These are phyloP conservation scores for Manis pentadactyla DNA, from an alignment of 2,797 vertebrate species.

Conservation along the genomic window DNA sequence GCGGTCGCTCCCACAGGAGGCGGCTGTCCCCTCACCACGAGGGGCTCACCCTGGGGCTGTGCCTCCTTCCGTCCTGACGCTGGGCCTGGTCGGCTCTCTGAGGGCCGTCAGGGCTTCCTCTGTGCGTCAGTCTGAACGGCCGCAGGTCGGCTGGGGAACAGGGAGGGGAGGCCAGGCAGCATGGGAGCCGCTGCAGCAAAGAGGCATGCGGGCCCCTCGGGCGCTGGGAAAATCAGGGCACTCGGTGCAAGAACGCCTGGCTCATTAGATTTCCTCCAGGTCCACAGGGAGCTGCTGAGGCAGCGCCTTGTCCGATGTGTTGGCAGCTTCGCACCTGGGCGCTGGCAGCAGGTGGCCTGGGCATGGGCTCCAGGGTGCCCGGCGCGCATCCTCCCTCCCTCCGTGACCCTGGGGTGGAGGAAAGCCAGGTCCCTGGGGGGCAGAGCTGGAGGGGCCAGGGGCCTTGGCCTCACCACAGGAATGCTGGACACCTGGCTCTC, in stretches of 20 bases:
- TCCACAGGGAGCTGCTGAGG: slow-evolving; percentile 80
- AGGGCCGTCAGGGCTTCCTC: slow-evolving; percentile 75
- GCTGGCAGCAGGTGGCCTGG: background rate
- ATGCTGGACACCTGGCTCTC: background rate
- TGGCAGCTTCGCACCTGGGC: background rate
- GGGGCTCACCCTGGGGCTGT: no score
- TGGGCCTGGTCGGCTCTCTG: slow-evolving; percentile 79
- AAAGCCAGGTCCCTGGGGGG: background rate
- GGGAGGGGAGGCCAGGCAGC: slow-evolving; percentile 74
- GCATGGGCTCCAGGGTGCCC: background rate
- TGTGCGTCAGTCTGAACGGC: slow-evolving; percentile 67
- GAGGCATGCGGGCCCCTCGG: slow-evolving; percentile 81
- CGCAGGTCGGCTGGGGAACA: slow-evolving; percentile 46
- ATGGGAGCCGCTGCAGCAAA: slow-evolving; percentile 78
- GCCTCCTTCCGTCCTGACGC: slow-evolving; percentile 53
- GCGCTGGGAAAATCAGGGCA: slow-evolving; percentile 82
- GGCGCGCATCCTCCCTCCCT: no score
- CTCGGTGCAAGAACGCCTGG: slow-evolving; percentile 84
- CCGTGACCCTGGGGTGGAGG: background rate
- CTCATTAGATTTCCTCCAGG: slow-evolving; percentile 85
- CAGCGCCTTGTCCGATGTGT: slow-evolving; percentile 65
- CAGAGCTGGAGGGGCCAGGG: no score
- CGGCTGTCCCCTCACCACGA: no score
- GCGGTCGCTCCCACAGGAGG: background rate
- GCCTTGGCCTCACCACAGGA: no score